A percentile compares a stretch with the other conserved stretches of the same genome.
These are phyloP conservation scores for Psittacula echo DNA, from an alignment of 2,797 vertebrate genomes.

Conservation along the genomic window DNA sequence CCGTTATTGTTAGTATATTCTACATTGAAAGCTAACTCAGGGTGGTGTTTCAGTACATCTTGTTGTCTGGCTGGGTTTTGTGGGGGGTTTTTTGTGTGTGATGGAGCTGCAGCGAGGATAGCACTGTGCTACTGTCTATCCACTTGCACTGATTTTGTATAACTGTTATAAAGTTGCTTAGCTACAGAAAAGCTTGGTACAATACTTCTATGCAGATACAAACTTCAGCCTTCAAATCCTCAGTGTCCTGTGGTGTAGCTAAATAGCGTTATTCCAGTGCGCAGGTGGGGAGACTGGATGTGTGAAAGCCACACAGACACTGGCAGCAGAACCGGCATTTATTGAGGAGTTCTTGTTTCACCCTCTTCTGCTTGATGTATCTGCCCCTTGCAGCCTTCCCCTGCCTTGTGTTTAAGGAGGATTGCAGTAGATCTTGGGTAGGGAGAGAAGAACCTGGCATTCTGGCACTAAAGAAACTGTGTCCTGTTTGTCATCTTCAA, in stretches of 20 bases:
- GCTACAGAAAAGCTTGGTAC: not conserved
- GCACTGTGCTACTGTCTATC: not conserved
- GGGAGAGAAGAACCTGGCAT: not conserved
- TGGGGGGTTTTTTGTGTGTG: accelerated
- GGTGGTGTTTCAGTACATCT: not conserved
- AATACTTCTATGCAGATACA: not conserved
- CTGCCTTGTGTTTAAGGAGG: not conserved
- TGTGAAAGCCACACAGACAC: not conserved
- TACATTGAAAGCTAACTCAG: not conserved
- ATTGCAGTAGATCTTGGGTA: not conserved
- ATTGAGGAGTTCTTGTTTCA: not conserved
- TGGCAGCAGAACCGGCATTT: not conserved
- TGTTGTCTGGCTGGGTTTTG: not conserved
- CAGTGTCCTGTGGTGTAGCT: not conserved
- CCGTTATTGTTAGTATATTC: conserved; percentile 34
- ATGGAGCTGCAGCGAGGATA: not conserved
- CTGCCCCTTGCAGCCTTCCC: not conserved
- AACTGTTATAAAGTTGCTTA: conserved; percentile 10
- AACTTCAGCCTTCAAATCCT: not conserved
- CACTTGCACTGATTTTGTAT: not conserved
- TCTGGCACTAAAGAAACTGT: not conserved
- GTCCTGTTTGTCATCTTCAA: not conserved
- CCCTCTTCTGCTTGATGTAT: not conserved
- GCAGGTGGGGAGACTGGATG: not conserved
- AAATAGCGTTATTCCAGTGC: not conserved